Evolutionary conservation across 2,113 vertebrate genomes (phyloP).

Genomic region (Zosterops hypoxanthus): DNA sequence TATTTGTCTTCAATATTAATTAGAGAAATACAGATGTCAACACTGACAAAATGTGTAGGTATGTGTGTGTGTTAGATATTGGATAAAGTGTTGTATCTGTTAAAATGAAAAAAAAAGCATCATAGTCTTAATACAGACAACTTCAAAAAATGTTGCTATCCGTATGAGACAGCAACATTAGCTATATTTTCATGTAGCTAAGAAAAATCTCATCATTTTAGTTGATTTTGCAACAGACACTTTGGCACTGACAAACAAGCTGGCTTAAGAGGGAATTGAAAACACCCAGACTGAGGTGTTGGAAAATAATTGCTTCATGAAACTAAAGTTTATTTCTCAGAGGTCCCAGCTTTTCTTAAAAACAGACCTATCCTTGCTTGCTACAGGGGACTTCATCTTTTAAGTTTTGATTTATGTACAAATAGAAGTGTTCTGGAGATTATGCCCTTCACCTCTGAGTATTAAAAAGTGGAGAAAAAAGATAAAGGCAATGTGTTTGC

Average conservation of each 20-base stretch:
- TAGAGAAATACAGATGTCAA: neutral
- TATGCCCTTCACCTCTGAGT: neutral
- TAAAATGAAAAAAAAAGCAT: neutral
- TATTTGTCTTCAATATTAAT: neutral
- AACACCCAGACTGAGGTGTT: neutral
- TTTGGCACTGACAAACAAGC: neutral
- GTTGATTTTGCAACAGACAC: neutral
- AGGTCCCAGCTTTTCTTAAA: neutral
- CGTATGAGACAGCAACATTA: neutral
- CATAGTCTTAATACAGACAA: neutral
- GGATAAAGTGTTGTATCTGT: neutral
- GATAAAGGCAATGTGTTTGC: neutral
- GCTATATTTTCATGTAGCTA: neutral
- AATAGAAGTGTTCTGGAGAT: neutral
- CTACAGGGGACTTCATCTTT: neutral
- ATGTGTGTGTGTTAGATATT: neutral
- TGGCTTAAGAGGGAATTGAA: neutral
- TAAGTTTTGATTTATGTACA: neutral
- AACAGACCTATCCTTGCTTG: neutral
- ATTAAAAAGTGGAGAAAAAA: neutral
- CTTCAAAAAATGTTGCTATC: neutral
- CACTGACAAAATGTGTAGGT: neutral
- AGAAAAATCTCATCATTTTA: neutral
- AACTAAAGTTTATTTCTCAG: conserved; percentile 3
- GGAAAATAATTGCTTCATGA: conserved; percentile 27